Evolutionary conservation across 2,113 vertebrate species (phyloP), one percentile per base, ranked within the genome.

Genomic region (Rhinogobius similis): DNA sequence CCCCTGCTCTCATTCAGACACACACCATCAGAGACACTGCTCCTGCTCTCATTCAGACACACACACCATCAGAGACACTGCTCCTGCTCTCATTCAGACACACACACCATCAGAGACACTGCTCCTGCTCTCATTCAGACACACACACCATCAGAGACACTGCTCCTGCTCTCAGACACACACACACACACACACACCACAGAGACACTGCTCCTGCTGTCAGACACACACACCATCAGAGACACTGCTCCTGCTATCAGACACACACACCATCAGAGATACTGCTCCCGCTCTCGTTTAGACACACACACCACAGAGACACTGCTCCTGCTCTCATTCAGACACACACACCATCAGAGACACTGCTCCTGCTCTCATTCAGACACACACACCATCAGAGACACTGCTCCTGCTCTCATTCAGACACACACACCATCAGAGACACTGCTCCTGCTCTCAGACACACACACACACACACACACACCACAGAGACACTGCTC

Each of bases 331-430:
- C 48, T 74, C 77, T 13, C 21, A 70, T n/a, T n/a, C 20, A 6
- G 14, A 18, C 0, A 46, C 43, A 50, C n/a, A n/a, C 46, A n/a
- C 44, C 7, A 50, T 50, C 5, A 46, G 46, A 48, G 16, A 46
- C 43, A 46, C 1, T 46, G 43, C 16, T 46, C 39, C 13, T 41
- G 11, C 39, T 13, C 39, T 3, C 39, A 12, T n/a, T n/a, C n/a
- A n/a, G 14, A 16, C 43, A 36, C 32, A 36, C 32, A n/a, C n/a
- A n/a, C n/a, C n/a, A n/a, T n/a, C n/a, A n/a, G n/a, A n/a, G n/a
- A n/a, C n/a, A n/a, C n/a, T n/a, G n/a, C 95, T 69, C 95, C 96
- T 98, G 67, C 48, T 74, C 77, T 13, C 21, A 70, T n/a, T n/a
- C 20, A 6, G 14, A 18, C 0, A 46, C 43, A 50, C n/a, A n/a